Evolutionary conservation across 1,140 invertebrate species (phyloP).

Genomic region (Lepidostoma basale): DNA sequence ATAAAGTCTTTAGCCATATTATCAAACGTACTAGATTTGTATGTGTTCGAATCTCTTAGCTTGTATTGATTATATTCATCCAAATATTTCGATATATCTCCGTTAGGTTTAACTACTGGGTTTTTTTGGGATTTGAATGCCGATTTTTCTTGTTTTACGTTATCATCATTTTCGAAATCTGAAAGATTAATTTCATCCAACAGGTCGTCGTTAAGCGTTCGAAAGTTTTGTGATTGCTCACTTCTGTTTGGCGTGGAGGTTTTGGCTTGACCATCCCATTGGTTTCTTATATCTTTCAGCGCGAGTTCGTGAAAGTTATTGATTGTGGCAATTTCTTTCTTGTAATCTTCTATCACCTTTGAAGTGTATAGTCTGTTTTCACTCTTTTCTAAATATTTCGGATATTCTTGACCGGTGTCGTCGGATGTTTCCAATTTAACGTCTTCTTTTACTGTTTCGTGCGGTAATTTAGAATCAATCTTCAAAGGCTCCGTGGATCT

Average conservation of each 20-base stretch:
- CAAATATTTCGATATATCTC: conserved; percentile 13
- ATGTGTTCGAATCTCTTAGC: not conserved
- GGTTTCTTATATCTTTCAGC: conserved; percentile 56
- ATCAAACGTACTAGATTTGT: conserved; percentile 8
- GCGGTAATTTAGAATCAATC: too few species aligned
- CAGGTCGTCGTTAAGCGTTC: not conserved
- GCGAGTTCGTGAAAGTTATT: conserved; percentile 58
- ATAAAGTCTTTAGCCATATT: conserved; percentile 25
- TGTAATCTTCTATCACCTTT: conserved; percentile 61
- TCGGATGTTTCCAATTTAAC: not conserved
- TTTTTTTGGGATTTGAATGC: not conserved
- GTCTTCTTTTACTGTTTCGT: too few species aligned
- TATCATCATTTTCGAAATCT: conserved; percentile 1
- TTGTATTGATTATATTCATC: conserved; percentile 25
- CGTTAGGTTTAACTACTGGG: not conserved
- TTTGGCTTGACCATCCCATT: conserved; percentile 13
- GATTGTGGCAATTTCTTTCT: conserved; percentile 59
- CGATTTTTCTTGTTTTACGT: not conserved
- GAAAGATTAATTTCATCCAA: not conserved
- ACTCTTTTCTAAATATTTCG: conserved; percentile 56
- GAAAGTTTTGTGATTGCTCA: not conserved
- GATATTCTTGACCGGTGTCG: conserved; percentile 51
- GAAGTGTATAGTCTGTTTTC: conserved; percentile 58
- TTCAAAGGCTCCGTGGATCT: too few species aligned
- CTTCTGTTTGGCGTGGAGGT: not conserved